phyloP scores from a whole-genome alignment of 2,888 invertebrate genomes.

The Listrodromus nycthemerus region DNA sequence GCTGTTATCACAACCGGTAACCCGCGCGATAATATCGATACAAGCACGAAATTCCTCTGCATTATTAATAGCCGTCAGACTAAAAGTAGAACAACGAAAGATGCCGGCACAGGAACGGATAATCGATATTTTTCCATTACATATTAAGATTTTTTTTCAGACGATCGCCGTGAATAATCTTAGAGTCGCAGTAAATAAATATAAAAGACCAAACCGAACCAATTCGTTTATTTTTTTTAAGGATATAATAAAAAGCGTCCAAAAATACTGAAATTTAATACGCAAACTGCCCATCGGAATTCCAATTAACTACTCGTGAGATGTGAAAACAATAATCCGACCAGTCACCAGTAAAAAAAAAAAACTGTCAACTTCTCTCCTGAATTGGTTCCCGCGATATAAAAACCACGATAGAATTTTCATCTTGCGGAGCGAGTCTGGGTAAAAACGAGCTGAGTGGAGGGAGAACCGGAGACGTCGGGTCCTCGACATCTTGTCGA shows the following conservation, averaged over 20 bases:
- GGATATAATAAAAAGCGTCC: background rate
- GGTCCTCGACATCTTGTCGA: conserved; percentile 45
- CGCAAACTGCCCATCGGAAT: background rate
- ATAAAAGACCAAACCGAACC: too few relatives aligned
- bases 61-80: conserved; percentile 40
- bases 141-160: background rate
- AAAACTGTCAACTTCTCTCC: conserved; percentile 35
- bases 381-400: conserved; percentile 50
- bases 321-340: background rate
- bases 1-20: background rate
- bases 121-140: conserved; percentile 36
- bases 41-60: conserved; percentile 45
- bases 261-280: background rate
- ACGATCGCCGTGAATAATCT: background rate
- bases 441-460: conserved; percentile 12
- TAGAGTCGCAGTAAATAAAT: background rate
- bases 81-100: conserved; percentile 17
- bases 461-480: conserved; percentile 21
- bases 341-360: conserved; percentile 9
- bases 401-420: conserved; percentile 12
- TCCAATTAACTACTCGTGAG: background rate
- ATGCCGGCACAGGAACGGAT: background rate
- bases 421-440: background rate
- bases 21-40: conserved; percentile 50
- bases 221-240: too few relatives aligned